A percentile compares a stretch with the other conserved stretches of the same genome.
Conservation (phyloP, 2,888 invertebrate genomes). For the Drosophila merina region DNA sequence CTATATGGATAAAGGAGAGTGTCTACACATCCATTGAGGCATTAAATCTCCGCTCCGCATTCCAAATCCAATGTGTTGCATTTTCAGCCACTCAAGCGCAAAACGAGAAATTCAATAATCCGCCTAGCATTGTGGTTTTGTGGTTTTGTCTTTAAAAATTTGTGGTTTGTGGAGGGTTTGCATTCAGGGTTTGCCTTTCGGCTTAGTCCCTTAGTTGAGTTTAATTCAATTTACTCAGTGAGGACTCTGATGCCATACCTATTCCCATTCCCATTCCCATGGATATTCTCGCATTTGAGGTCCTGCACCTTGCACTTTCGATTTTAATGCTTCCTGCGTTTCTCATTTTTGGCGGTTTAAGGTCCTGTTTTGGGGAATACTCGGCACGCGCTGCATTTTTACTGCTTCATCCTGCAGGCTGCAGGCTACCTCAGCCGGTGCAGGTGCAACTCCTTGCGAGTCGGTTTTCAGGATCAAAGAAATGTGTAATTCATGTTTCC, state of each 20-base stretch:
- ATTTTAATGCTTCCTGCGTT: constrained; percentile 32
- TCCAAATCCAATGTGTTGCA: constrained; percentile 43
- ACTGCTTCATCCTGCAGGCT: constrained; percentile 72
- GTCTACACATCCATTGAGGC: constrained; percentile 51
- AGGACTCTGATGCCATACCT: constrained; percentile 13
- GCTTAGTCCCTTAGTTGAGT: constrained; percentile 33
- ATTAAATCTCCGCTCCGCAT: constrained; percentile 65
- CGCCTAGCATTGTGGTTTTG: constrained; percentile 42
- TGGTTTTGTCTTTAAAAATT: constrained; percentile 15
- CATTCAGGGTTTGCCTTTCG: constrained; percentile 42
- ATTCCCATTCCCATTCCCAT: constrained; percentile 19
- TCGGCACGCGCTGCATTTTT: constrained; percentile 76
- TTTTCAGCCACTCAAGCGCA: constrained; percentile 64
- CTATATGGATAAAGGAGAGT: background rate
- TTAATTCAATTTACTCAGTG: constrained; percentile 41
- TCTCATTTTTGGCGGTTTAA: constrained; percentile 61
- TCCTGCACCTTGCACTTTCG: constrained; percentile 65
- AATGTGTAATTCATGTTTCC: constrained; percentile 73
- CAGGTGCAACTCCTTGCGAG: constrained; percentile 63
- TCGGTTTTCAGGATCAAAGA: constrained; percentile 53
- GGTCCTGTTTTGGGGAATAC: constrained; percentile 19
- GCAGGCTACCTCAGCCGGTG: constrained; percentile 58
- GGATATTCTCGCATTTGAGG: constrained; percentile 37
- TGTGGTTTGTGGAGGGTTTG: constrained; percentile 31
- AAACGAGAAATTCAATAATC: constrained; percentile 73